Evolutionary conservation across 2,113 vertebrate genomes (phyloP).

Genomic region (Morone saxatilis): DNA sequence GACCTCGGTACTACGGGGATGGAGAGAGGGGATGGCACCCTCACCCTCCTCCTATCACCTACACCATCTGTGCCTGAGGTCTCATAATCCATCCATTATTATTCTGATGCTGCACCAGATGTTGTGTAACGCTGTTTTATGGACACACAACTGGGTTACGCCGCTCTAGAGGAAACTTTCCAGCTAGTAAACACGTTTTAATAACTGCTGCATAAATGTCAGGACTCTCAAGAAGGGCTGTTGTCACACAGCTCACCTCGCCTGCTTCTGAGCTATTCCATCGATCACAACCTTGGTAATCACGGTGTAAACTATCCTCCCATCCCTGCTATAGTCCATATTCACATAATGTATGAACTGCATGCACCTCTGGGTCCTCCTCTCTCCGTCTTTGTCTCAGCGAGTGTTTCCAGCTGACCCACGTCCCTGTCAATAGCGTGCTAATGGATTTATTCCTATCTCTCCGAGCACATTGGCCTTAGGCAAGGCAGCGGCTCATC

Average conservation of each 20-base stretch:
- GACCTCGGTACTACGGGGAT: too few species aligned
- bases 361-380: not conserved
- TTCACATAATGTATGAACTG: conserved; percentile 23
- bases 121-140: not conserved
- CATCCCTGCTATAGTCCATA: not conserved
- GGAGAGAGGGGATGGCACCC: too few species aligned
- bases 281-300: conserved; percentile 26
- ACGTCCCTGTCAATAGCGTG: not conserved
- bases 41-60: too few species aligned
- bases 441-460: conserved; percentile 42
- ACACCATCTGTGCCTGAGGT: too few species aligned
- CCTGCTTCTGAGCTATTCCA: not conserved
- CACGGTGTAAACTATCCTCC: conserved; percentile 1
- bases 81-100: not conserved
- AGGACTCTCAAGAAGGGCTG: not conserved
- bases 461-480: conserved; percentile 19
- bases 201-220: conserved; percentile 4
- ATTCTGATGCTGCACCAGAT: not conserved
- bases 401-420: not conserved
- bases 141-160: not conserved
- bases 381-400: not conserved
- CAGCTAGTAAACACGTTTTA: accelerated
- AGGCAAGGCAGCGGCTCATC: not conserved
- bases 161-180: not conserved
- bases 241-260: not conserved